Conservation (phyloP, 2,113 vertebrate genomes). For the Todiramphus saurophagus region DNA sequence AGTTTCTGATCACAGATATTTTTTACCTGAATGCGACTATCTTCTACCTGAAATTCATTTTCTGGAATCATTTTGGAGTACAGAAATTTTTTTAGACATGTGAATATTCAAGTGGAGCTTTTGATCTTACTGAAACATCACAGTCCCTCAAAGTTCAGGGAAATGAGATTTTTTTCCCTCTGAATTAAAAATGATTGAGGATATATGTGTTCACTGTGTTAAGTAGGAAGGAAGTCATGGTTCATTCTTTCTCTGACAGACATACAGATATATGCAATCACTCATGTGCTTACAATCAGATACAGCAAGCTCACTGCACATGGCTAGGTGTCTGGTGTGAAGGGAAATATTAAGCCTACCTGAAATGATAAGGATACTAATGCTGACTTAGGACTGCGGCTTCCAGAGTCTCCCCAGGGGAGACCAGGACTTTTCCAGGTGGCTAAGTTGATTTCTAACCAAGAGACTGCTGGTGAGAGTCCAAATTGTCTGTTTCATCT, state of each 20-base stretch:
- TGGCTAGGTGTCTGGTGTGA: background rate
- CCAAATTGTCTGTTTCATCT: background rate
- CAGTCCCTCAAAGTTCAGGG: background rate
- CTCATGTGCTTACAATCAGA: background rate
- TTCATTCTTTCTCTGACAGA: background rate
- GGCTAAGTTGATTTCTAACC: background rate
- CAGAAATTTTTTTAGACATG: fast-evolving
- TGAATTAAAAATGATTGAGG: background rate
- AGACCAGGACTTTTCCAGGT: background rate
- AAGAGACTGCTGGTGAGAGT: background rate
- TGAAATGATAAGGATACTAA: background rate
- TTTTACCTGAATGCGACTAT: background rate
- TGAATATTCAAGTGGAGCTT: background rate
- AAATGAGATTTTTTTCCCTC: background rate
- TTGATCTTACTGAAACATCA: background rate
- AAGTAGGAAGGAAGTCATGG: background rate
- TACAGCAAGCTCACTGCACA: background rate
- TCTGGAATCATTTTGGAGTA: background rate
- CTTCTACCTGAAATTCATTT: background rate
- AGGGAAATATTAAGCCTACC: background rate
- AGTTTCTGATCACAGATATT: background rate
- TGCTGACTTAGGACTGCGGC: background rate
- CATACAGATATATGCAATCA: background rate
- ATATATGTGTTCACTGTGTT: background rate
- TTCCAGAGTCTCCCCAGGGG: background rate